Base-by-base conservation (phyloP, 2,113 vertebrate species). In the Desmodus rotundus region DNA sequence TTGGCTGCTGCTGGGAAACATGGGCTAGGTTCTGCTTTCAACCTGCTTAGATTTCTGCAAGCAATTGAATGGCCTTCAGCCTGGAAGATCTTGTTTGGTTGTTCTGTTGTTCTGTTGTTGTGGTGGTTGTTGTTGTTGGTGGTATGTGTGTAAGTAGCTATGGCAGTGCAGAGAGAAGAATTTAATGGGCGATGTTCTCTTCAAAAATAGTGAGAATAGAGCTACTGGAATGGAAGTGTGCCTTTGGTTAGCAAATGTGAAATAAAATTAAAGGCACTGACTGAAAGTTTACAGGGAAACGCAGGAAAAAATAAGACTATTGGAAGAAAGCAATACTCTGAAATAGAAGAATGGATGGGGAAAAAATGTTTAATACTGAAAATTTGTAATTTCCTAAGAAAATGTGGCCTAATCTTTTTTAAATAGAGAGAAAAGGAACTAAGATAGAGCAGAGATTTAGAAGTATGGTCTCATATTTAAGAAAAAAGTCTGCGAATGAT, bases 401-500 rank as follows among this genome's bases (percentile, higher is more conserved):
- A 96, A 94, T 78, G 61, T 82, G 38, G 63, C 15, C 56, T 54
- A 86, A 82, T 91, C 83, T 94, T 98, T 94, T 65, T 50, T 90
- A 92, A 96, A 87, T 31, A 88, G 43, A 89, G 2, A 91, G 73
- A 65, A 91, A 96, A 77, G 36, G 28, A 90, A 82, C 50, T 68
- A 63, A 87, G 81, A 65, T 92, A 93, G n/a, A 90, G 41, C 26
- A 91, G 68, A 89, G 58, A 72, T 88, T 95, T 90, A 87, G 33
- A 74, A 95, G 58, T 92, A 81, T 56, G 95, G 90, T 96, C 92
- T 97, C 93, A 92, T 95, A 96, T 95, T 97, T 97, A 96, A 89
- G 90, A 93, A 89, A 86, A 92, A 94, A 96, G 63, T 56, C 61
- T 93, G 50, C 33, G 58, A 43, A 65, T 80, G 87, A 87, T 83